Conservation (phyloP, 2,888 invertebrate species). For the Iselma pallidipennis region DNA sequence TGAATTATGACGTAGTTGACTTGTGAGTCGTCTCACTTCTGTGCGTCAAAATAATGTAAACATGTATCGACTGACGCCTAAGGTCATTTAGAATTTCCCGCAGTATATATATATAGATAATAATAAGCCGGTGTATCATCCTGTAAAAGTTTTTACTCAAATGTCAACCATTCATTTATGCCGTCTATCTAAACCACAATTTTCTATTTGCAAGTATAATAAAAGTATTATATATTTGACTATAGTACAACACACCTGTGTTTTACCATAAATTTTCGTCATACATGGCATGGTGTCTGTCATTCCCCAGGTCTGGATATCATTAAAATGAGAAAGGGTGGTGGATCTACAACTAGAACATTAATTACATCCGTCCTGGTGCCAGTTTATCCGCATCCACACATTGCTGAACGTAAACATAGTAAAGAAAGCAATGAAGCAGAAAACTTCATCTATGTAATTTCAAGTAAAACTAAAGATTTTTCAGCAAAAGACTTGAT, state of each 20-base stretch:
- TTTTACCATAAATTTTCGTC: constrained; percentile 23
- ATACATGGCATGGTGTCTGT: constrained; percentile 21
- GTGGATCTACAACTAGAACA: constrained; percentile 5
- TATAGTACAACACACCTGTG: constrained; percentile 20
- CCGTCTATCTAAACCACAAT: neutral
- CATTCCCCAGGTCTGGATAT: constrained; percentile 11
- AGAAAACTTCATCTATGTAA: too few relatives aligned
- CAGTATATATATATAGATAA: constrained; percentile 22
- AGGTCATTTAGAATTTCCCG: constrained; percentile 27
- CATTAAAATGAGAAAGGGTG: constrained; percentile 13
- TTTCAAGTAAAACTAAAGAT: too few relatives aligned
- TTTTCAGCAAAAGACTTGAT: too few relatives aligned
- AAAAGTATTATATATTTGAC: constrained; percentile 15
- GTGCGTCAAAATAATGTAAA: constrained; percentile 28
- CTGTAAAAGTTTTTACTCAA: constrained; percentile 9
- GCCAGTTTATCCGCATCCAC: neutral
- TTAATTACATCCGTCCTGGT: constrained; percentile 8
- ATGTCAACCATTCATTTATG: constrained; percentile 13
- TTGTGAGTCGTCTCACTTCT: constrained; percentile 24
- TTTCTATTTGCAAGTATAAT: constrained; percentile 18
- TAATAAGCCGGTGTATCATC: constrained; percentile 7
- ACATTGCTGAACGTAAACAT: neutral
- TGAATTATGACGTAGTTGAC: constrained; percentile 28
- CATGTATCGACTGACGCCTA: constrained; percentile 27
- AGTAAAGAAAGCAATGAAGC: neutral